A percentile compares a stretch with the other conserved stretches of the same genome.
Conservation (phyloP, 2,797 vertebrate genomes). For the Pangasius larnaudii region DNA sequence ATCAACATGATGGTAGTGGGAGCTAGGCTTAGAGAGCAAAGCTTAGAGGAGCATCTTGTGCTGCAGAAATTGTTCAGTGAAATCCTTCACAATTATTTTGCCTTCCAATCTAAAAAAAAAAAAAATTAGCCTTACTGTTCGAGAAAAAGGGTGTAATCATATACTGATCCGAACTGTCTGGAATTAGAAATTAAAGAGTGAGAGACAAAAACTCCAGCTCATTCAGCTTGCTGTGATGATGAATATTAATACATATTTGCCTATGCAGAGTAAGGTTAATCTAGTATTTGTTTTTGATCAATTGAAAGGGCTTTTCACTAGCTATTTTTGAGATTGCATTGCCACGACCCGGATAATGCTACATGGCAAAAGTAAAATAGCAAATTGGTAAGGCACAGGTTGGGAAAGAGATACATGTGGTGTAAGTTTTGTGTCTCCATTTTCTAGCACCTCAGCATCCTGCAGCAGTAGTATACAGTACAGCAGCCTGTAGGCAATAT, state of each 20-base stretch:
- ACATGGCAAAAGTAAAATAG: not conserved
- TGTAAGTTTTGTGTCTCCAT: slow-evolving; percentile 13
- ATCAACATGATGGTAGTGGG: not conserved
- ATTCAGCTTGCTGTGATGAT: not conserved
- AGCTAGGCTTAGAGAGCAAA: not conserved
- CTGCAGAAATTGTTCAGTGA: not conserved
- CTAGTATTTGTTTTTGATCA: not conserved
- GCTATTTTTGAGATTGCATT: not conserved
- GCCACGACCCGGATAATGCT: not conserved
- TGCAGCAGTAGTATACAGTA: slow-evolving; percentile 1
- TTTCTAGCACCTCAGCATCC: slow-evolving; percentile 16
- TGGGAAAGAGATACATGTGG: not conserved
- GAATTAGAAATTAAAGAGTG: not conserved
- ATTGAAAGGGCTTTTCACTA: not conserved
- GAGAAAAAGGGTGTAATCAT: not conserved
- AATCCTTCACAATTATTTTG: not conserved
- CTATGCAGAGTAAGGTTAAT: not conserved
- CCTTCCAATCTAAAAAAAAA: not conserved
- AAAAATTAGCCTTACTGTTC: not conserved
- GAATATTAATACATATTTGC: not conserved
- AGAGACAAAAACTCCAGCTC: not conserved
- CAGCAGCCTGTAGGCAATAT: slow-evolving; percentile 1
- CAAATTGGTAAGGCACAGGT: not conserved
- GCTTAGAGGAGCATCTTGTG: not conserved
- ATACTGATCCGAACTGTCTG: not conserved